phyloP scores from a whole-genome alignment of 2,888 invertebrate species.

The Callyntrura guangdongensis region DNA sequence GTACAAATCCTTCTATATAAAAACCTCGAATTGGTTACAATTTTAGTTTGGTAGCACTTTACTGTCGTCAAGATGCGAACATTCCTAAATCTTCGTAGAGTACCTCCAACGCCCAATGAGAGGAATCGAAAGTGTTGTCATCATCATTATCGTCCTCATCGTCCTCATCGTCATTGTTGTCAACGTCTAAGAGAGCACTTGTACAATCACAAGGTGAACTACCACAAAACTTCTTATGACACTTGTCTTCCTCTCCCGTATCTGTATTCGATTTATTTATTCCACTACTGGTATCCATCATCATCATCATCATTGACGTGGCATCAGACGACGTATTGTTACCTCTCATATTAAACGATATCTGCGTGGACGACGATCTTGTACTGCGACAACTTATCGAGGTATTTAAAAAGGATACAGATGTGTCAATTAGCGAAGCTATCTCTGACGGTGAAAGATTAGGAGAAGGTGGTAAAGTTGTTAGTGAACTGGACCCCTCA shows the following conservation, averaged over 20 bases:
- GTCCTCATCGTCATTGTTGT: constrained; percentile 23
- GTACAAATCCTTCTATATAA: background rate
- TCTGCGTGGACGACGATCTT: constrained; percentile 71
- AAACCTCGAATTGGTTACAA: background rate
- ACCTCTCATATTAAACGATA: constrained; percentile 23
- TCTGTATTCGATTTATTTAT: constrained; percentile 52
- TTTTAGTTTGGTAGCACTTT: constrained; percentile 59
- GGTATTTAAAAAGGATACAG: constrained; percentile 50
- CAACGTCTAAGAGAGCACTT: constrained; percentile 64
- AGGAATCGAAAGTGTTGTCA: constrained; percentile 34
- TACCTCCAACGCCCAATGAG: constrained; percentile 77
- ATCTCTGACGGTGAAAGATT: constrained; percentile 69
- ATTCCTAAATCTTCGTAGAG: constrained; percentile 77
- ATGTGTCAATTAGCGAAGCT: constrained; percentile 64
- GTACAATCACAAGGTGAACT: constrained; percentile 76
- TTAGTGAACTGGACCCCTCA: constrained; percentile 70
- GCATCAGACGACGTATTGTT: constrained; percentile 29
- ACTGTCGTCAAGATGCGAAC: constrained; percentile 76
- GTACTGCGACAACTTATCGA: constrained; percentile 65
- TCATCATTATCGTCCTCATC: constrained; percentile 2
- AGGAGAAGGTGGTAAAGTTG: constrained; percentile 75
- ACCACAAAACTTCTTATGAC: constrained; percentile 75
- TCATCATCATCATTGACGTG: constrained; percentile 46
- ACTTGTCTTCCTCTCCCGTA: constrained; percentile 65
- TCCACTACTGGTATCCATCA: constrained; percentile 65